Base-by-base conservation (phyloP, 1,140 invertebrate genomes). In the Drosophila eugracilis region DNA sequence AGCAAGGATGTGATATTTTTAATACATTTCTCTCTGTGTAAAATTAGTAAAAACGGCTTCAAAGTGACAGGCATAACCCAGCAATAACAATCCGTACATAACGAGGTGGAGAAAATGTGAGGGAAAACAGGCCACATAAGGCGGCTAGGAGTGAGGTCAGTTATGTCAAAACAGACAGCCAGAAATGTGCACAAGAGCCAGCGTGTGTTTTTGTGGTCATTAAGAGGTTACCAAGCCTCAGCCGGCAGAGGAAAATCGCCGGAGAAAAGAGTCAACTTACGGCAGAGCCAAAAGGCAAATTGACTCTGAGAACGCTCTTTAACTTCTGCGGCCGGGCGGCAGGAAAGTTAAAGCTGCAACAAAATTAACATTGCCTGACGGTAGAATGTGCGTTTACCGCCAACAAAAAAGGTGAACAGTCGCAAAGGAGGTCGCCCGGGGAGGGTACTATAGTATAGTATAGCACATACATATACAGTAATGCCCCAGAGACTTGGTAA, bases 241-340 rank as follows among this genome's bases (percentile, higher is more conserved):
- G 24, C 41, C 21, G 53, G 14, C 60, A 48, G 55, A 62, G 57
- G 60, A 34, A 65, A 62, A 30, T 62, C 39, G n/a, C 21, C 39
- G 41, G 26, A 60, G 54, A 48, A 55, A 58, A 52, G 69, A 71
- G 69, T 45, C 65, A 70, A 26, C 62, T 47, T 58, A 57, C 30
- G 26, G 26, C 2, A 14, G 24, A 14, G 41, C 21, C 21, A 24
- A 45, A 50, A 50, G 30, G 39, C 30, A 48, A 84, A 84, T 84
- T 84, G 80, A 60, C 70, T 85, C 54, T 65, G 37, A 72, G 57
- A 80, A 84, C 80, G 79, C 80, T 84, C 66, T 79, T 75, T 71
- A 79, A 72, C 55, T 67, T 37, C 58, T 55, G 55, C 59, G 69
- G 45, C 54, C 58, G 26, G 60, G 60, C 48, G 60, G 60, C 48